Percentiles rank a stretch among this genome's conserved stretches.
phyloP scores from a whole-genome alignment of 2,888 invertebrate genomes.

The Incurvaria masculella region DNA sequence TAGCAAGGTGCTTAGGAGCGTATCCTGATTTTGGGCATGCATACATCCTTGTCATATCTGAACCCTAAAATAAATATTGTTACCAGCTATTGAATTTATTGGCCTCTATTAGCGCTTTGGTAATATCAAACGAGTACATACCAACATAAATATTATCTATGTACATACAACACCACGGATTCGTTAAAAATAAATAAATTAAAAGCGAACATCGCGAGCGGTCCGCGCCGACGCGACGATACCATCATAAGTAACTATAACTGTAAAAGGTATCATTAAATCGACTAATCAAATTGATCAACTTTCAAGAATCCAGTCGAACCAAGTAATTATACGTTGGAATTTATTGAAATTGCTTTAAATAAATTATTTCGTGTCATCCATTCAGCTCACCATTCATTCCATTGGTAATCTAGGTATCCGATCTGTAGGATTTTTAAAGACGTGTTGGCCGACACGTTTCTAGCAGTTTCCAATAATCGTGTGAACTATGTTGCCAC shows the following conservation, averaged over 20 bases:
- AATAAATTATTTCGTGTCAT: slow-evolving; percentile 37
- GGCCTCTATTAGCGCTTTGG: too few species aligned
- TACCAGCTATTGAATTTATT: too few species aligned
- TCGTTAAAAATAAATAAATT: background rate
- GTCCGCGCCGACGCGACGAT: too few species aligned
- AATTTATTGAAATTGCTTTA: slow-evolving; percentile 43
- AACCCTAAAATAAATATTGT: too few species aligned
- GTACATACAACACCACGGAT: too few species aligned
- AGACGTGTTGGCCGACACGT: background rate
- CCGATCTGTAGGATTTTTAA: background rate
- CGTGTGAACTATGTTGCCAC: too few species aligned
- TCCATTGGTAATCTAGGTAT: slow-evolving; percentile 4
- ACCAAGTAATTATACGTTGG: slow-evolving; percentile 40
- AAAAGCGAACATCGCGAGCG: background rate
- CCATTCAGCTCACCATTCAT: slow-evolving; percentile 22
- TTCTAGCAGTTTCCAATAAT: too few species aligned
- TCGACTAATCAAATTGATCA: slow-evolving; percentile 44
- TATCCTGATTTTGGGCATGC: too few species aligned
- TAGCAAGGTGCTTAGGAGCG: too few species aligned
- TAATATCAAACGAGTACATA: too few species aligned
- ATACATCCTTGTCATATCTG: too few species aligned
- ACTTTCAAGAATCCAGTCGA: slow-evolving; percentile 43
- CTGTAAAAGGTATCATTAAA: slow-evolving; percentile 44
- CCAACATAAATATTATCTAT: too few species aligned
- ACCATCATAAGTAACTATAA: slow-evolving; percentile 20